Percentiles rank a stretch among this genome's conserved stretches.
Evolutionary conservation across 2,888 invertebrate species (phyloP).

Genomic region (Zygogramma bicolorata): DNA sequence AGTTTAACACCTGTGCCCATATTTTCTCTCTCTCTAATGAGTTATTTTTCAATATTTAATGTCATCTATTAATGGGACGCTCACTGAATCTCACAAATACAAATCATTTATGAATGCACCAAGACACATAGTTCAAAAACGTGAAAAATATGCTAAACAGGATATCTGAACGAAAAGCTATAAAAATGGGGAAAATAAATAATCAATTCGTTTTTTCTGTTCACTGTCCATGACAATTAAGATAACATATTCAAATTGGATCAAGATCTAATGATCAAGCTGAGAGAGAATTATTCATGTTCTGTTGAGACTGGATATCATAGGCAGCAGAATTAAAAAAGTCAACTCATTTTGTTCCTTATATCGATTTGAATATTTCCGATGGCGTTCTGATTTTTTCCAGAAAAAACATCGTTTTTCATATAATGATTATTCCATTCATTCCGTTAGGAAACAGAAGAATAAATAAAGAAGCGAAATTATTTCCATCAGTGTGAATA

Average conservation of each 20-base stretch:
- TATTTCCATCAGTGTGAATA: too few species aligned
- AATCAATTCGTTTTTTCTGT: not conserved
- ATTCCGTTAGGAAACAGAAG: too few species aligned
- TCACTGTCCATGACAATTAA: not conserved
- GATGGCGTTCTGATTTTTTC: not conserved
- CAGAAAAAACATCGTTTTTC: too few species aligned
- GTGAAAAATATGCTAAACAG: not conserved
- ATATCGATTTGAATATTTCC: not conserved
- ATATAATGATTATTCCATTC: too few species aligned
- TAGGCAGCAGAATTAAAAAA: not conserved
- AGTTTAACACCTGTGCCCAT: too few species aligned
- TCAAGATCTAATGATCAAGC: not conserved
- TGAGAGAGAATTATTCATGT: not conserved
- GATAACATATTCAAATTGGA: not conserved
- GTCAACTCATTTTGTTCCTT: not conserved
- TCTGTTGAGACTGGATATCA: not conserved
- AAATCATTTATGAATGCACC: not conserved
- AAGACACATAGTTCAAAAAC: not conserved
- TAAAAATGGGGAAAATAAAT: not conserved
- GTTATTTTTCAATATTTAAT: too few species aligned
- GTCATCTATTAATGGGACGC: not conserved
- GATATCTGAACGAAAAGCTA: not conserved
- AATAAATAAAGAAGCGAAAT: too few species aligned
- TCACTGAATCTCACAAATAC: not conserved
- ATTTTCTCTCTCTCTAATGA: too few species aligned